These are phyloP conservation scores for Ectropis grisescens DNA, from an alignment of 1,140 invertebrate genomes.

Conservation along the genomic window DNA sequence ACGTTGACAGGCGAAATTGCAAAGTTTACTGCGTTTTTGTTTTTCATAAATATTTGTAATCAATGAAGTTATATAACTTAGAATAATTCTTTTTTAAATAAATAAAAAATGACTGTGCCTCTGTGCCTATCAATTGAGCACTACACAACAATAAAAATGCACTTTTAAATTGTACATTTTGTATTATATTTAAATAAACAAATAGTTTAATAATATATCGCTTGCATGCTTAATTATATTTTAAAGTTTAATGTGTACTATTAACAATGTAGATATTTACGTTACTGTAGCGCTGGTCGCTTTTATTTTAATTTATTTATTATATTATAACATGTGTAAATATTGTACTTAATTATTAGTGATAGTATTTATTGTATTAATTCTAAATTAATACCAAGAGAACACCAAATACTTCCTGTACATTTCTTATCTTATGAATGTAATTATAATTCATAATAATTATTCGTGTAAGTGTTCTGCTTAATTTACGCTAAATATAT, in stretches of 20 bases:
- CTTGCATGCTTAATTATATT: too few relatives aligned
- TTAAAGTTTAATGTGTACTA: too few relatives aligned
- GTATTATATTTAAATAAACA: conserved; percentile 10
- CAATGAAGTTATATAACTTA: too few relatives aligned
- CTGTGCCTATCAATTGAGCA: conserved; percentile 48
- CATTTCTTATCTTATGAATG: conserved; percentile 55
- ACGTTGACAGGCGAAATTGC: too few relatives aligned
- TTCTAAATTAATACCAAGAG: conserved; percentile 38
- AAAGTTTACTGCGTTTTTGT: too few relatives aligned
- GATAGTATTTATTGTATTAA: conserved; percentile 11
- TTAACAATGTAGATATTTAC: too few relatives aligned
- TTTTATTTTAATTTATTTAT: conserved; percentile 16
- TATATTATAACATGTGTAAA: conserved; percentile 20
- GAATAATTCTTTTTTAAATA: too few relatives aligned
- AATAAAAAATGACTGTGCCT: conserved; percentile 31
- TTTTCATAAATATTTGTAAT: too few relatives aligned
- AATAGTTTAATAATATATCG: conserved; percentile 3
- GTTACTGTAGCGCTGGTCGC: conserved; percentile 32
- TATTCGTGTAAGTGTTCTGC: conserved; percentile 12
- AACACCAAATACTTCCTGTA: conserved; percentile 59
- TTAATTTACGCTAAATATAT: too few relatives aligned
- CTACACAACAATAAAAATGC: conserved; percentile 34
- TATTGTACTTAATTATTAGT: conserved; percentile 27
- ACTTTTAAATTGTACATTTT: conserved; percentile 20
- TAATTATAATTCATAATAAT: conserved; percentile 31